phyloP scores from a whole-genome alignment of 2,113 vertebrate species.

The Nesoenas mayeri region DNA sequence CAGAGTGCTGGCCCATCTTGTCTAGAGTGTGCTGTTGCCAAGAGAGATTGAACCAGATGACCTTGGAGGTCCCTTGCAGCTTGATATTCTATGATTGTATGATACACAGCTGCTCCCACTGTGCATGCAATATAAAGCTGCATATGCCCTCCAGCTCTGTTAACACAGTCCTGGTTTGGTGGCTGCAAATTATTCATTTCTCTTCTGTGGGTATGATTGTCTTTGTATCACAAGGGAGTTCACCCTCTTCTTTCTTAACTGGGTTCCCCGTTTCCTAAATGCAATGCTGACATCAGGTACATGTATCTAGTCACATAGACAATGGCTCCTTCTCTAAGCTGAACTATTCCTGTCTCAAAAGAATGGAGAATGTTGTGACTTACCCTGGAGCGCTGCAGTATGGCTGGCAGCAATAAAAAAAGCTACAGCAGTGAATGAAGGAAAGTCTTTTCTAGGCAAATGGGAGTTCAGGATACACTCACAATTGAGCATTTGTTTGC shows the following conservation, averaged over 20 bases:
- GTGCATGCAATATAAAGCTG: not conserved
- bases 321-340: not conserved
- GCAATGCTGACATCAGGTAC: not conserved
- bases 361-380: conserved; percentile 36
- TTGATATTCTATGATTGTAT: no score
- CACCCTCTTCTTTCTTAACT: not conserved
- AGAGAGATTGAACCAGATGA: no score
- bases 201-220: not conserved
- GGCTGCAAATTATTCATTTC: not conserved
- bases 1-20: no score
- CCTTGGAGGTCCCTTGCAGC: no score
- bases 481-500: conserved; percentile 52
- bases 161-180: not conserved
- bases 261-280: not conserved
- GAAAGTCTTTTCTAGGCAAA: not conserved
- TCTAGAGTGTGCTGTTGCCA: no score
- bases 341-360: not conserved
- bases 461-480: conserved; percentile 24
- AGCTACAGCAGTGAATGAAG: conserved; percentile 51
- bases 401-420: conserved; percentile 46
- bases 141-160: not conserved
- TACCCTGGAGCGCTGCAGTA: not conserved
- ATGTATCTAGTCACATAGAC: not conserved
- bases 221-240: not conserved
- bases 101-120: not conserved